phyloP scores from a whole-genome alignment of 2,888 invertebrate genomes.

The Neoitamus cyanurus region DNA sequence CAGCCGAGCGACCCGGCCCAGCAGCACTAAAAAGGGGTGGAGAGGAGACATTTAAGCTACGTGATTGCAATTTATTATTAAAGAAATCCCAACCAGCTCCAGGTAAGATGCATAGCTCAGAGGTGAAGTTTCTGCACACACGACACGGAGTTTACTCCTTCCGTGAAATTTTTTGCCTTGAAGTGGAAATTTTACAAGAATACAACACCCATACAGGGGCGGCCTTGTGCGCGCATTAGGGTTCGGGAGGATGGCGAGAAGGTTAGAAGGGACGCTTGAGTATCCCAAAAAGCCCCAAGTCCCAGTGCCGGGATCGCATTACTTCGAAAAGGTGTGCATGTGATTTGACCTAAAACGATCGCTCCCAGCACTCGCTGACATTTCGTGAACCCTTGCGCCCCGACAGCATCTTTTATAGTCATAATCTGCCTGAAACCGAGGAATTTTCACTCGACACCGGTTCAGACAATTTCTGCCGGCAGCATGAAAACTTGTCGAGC shows the following conservation, averaged over 20 bases:
- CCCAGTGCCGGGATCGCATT: slow-evolving; percentile 7
- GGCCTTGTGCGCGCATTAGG: slow-evolving; percentile 14
- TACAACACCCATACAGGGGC: not conserved
- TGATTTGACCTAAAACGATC: slow-evolving; percentile 39
- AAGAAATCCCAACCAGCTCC: slow-evolving; percentile 36
- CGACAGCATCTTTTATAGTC: not conserved
- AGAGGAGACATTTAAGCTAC: slow-evolving; percentile 42
- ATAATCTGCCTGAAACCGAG: slow-evolving; percentile 8
- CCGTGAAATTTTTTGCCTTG: slow-evolving; percentile 12
- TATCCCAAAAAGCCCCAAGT: not conserved
- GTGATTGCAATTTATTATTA: slow-evolving; percentile 46
- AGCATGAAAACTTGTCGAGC: not conserved
- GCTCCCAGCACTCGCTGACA: not conserved
- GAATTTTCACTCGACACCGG: slow-evolving; percentile 17
- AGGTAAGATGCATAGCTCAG: slow-evolving; percentile 33
- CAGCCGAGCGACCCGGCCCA: not conserved
- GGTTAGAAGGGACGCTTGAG: not conserved
- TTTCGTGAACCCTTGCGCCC: slow-evolving; percentile 15
- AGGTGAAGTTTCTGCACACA: slow-evolving; percentile 29
- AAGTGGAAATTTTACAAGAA: slow-evolving; percentile 28
- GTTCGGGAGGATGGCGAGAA: not conserved
- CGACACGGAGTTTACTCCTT: slow-evolving; percentile 13
- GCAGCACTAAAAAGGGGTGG: slow-evolving; percentile 2
- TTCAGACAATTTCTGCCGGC: not conserved
- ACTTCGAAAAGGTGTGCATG: slow-evolving; percentile 15